Conservation (phyloP, 64 coral and sea anemone genomes). For the Trachythela sp. region DNA sequence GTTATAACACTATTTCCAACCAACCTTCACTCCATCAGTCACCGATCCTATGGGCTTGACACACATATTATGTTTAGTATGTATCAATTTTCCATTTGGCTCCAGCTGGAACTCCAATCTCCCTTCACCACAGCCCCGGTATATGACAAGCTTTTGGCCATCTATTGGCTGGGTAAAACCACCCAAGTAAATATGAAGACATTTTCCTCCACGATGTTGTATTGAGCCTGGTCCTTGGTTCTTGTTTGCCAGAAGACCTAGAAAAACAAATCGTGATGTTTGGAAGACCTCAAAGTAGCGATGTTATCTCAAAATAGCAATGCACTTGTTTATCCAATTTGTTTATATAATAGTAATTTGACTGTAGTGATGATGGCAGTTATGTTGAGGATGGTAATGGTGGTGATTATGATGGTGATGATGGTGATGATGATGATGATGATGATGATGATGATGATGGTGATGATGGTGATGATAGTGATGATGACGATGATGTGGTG, state of each 20-base stretch:
- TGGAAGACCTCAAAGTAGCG: too few relatives aligned
- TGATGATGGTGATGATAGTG: too few relatives aligned
- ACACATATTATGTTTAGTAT: background rate
- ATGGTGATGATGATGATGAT: too few relatives aligned
- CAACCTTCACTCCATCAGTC: background rate
- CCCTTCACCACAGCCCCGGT: background rate
- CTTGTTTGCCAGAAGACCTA: background rate
- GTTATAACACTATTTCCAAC: too few relatives aligned
- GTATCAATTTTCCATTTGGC: background rate
- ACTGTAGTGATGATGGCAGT: too few relatives aligned
- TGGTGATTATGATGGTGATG: too few relatives aligned
- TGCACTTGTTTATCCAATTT: too few relatives aligned
- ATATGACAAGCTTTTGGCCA: background rate
- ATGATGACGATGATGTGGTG: too few relatives aligned
- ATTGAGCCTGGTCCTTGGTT: background rate
- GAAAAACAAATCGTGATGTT: background rate
- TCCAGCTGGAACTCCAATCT: background rate
- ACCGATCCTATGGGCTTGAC: background rate
- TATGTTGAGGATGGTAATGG: too few relatives aligned
- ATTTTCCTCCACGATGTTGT: conserved; percentile 12
- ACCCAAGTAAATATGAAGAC: background rate
- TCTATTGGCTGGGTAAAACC: background rate
- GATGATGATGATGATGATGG: too few relatives aligned
- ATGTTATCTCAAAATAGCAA: too few relatives aligned
- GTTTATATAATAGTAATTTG: too few relatives aligned